A percentile compares a stretch with the other conserved stretches of the same genome.
phyloP scores from a whole-genome alignment of 2,888 invertebrate genomes.

The Anaspis maculata region DNA sequence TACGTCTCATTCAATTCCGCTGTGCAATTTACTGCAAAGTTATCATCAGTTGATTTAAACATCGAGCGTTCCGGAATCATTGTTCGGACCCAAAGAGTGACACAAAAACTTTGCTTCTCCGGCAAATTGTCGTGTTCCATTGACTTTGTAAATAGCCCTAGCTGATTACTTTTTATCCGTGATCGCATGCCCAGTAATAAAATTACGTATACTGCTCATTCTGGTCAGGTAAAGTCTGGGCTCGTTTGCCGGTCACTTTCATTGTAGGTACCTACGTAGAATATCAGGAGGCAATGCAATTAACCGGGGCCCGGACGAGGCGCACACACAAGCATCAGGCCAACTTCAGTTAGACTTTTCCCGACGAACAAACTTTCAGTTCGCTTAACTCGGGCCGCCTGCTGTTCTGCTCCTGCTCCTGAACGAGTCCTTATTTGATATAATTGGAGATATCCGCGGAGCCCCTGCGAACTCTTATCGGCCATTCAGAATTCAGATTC shows the following conservation, averaged over 20 bases:
- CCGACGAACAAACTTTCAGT: slow-evolving; percentile 19
- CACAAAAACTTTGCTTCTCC: too few relatives aligned
- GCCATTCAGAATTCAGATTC: slow-evolving; percentile 22
- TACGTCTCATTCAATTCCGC: too few relatives aligned
- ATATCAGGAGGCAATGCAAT: slow-evolving; percentile 27
- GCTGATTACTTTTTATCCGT: slow-evolving; percentile 11
- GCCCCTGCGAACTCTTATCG: slow-evolving; percentile 21
- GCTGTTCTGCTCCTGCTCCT: too few relatives aligned
- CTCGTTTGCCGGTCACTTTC: slow-evolving; percentile 28
- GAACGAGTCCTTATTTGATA: slow-evolving; percentile 24
- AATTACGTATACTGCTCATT: slow-evolving; percentile 20
- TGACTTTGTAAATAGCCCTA: slow-evolving; percentile 7
- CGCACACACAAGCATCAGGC: too few relatives aligned
- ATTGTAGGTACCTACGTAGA: slow-evolving; percentile 25
- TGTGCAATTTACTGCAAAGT: too few relatives aligned
- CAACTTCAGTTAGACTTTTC: slow-evolving; percentile 21
- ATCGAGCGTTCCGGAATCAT: too few relatives aligned
- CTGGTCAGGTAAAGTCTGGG: slow-evolving; percentile 22
- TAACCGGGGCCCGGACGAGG: too few relatives aligned
- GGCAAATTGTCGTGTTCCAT: neutral
- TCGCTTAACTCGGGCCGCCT: slow-evolving; percentile 16
- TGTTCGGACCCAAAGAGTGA: too few relatives aligned
- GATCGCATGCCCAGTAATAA: slow-evolving; percentile 15
- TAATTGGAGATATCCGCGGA: slow-evolving; percentile 24
- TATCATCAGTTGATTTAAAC: too few relatives aligned